Conservation (phyloP, 2,113 vertebrate genomes). For the Paedocypris sp. region DNA sequence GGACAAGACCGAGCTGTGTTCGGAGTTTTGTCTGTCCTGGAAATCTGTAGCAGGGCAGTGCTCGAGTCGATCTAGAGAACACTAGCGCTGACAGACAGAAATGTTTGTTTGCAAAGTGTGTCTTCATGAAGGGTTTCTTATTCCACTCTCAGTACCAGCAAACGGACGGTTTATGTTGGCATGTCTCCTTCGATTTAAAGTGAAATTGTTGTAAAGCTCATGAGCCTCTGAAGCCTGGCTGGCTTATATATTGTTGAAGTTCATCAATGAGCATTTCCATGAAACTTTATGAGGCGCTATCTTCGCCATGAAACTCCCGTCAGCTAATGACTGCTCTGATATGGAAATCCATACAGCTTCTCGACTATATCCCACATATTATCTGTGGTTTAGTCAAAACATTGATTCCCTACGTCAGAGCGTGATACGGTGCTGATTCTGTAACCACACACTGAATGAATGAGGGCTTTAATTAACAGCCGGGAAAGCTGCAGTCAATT, state of each 20-base stretch:
- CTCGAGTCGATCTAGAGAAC: background rate
- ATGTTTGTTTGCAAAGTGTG: background rate
- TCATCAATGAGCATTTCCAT: constrained; percentile 35
- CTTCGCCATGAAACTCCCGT: constrained; percentile 8
- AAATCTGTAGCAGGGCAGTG: background rate
- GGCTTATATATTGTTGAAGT: constrained; percentile 19
- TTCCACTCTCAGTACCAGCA: constrained; percentile 1
- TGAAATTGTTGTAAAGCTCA: constrained; percentile 22
- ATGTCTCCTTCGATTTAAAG: constrained; percentile 33
- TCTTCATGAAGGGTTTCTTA: background rate
- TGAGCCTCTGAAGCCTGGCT: constrained; percentile 24
- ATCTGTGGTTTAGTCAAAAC: constrained; percentile 18
- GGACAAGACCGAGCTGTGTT: constrained; percentile 1
- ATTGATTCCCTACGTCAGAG: constrained; percentile 2
- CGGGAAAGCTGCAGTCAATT: constrained; percentile 32
- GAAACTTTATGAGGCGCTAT: constrained; percentile 27
- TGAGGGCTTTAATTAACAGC: constrained; percentile 36
- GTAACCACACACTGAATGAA: constrained; percentile 21
- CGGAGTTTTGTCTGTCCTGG: background rate
- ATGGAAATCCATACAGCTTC: constrained; percentile 27
- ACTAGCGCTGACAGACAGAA: background rate
- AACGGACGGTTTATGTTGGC: constrained; percentile 12
- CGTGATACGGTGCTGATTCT: background rate
- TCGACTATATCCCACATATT: constrained; percentile 16
- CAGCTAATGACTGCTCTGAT: constrained; percentile 14